Evolutionary conservation across 2,888 invertebrate genomes (phyloP).

Genomic region (Diloba caeruleocephala): DNA sequence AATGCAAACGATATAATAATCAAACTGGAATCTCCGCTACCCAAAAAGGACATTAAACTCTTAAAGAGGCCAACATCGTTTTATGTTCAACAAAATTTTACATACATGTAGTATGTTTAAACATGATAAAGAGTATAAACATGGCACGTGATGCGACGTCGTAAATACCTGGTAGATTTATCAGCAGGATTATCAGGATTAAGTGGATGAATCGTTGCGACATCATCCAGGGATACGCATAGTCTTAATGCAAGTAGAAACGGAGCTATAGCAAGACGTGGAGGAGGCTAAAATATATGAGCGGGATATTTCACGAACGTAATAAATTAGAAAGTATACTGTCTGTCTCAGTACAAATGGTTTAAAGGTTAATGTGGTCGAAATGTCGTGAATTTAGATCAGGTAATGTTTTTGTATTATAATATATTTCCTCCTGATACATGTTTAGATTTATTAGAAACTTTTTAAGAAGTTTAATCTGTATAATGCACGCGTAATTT

Average conservation of each 20-base stretch:
- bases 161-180: conserved; percentile 54
- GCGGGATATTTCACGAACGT: conserved; percentile 44
- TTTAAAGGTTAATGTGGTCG: conserved; percentile 39
- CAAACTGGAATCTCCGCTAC: neutral
- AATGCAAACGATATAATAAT: conserved; percentile 11
- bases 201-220: conserved; percentile 42
- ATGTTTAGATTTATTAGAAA: neutral
- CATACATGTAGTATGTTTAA: conserved; percentile 37
- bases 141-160: conserved; percentile 21
- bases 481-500: no score
- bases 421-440: conserved; percentile 11
- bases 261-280: neutral
- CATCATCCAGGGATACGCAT: conserved; percentile 26
- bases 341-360: conserved; percentile 32
- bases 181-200: conserved; percentile 51
- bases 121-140: conserved; percentile 42
- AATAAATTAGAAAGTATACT: conserved; percentile 47
- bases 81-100: conserved; percentile 30
- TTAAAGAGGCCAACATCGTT: conserved; percentile 10
- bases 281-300: conserved; percentile 10
- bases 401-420: conserved; percentile 37
- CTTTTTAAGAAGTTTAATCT: no score
- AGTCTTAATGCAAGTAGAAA: conserved; percentile 15
- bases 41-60: conserved; percentile 35
- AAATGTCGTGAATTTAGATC: conserved; percentile 38